phyloP scores from a whole-genome alignment of 1,140 invertebrate genomes.

The Temnothorax nylanderi region DNA sequence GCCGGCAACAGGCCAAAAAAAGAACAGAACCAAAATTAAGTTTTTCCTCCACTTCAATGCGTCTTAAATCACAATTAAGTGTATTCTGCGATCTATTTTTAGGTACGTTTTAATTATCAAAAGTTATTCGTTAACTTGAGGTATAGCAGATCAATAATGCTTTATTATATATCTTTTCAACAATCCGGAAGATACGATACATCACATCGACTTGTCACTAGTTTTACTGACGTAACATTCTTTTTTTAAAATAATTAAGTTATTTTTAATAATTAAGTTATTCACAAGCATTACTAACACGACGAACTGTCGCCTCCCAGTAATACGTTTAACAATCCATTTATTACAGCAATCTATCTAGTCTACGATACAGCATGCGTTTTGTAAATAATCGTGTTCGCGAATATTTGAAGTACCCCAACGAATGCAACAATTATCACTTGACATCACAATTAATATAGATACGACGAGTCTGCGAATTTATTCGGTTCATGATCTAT shows the following conservation, averaged over 20 bases:
- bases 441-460: neutral
- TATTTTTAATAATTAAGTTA: constrained; percentile 4
- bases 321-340: neutral
- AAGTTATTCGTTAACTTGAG: neutral
- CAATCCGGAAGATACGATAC: neutral
- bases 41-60: neutral
- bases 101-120: neutral
- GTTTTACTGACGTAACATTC: neutral
- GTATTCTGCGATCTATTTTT: neutral
- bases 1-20: neutral
- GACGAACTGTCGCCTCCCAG: neutral
- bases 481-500: neutral
- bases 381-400: constrained; percentile 49
- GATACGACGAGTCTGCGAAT: neutral
- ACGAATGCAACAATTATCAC: neutral
- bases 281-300: neutral
- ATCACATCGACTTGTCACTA: neutral
- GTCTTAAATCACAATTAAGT: neutral
- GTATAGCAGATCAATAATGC: neutral
- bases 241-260: neutral
- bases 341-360: constrained; percentile 48
- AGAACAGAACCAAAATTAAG: neutral
- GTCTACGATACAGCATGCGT: constrained; percentile 40
- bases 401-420: neutral
- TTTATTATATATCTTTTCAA: neutral